Evolutionary conservation across 2,888 invertebrate genomes (phyloP), one percentile per base, ranked within the genome.

Genomic region (Cosmopolites sordidus): DNA sequence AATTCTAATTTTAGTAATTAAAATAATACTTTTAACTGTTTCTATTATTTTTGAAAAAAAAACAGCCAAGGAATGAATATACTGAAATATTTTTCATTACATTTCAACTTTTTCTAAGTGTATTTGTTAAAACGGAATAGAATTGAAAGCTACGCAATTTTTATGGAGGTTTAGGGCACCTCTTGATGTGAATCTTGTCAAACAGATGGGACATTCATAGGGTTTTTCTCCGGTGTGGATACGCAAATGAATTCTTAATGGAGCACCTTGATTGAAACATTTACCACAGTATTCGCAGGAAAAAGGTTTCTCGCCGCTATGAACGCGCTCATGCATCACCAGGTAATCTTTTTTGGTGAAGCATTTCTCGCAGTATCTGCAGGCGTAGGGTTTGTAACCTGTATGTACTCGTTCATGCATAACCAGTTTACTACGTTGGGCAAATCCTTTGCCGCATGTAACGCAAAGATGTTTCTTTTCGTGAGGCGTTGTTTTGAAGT

Each of bases 371-470:
- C 70, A 70, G 43, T 67, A 64, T 37, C 67, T 66, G 43, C 70
- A 70, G 15, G 67, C 66, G 8, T 68, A 58, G 40, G 18, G 64
- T 59, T 56, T 56, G 18, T 50, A 48, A 2, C 58, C 58, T 6
- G 58, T 58, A 33, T 58, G 58, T 5, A 58, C 47, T 22, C 54
- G 22, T 27, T 11, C 66, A 49, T 72, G 72, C 16, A 68, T 59
- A 9, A 62, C 60, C 12, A 72, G 59, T 51, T 69, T 69, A 48
- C 67, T 66, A 40, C 65, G 66, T 17, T 66, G 65, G 1, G 69
- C 64, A 48, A 72, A 72, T 2, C 69, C 66, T 51, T 71, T 70
- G 11, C 70, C 71, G 54, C 72, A 72, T 14, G 66, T 68, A 43
- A 69, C 69, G 49, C 72, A 72, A 5, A 70, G 60, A 42, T 69